Conservation (phyloP, 2,888 invertebrate species). For the Periphyllus acericola region DNA sequence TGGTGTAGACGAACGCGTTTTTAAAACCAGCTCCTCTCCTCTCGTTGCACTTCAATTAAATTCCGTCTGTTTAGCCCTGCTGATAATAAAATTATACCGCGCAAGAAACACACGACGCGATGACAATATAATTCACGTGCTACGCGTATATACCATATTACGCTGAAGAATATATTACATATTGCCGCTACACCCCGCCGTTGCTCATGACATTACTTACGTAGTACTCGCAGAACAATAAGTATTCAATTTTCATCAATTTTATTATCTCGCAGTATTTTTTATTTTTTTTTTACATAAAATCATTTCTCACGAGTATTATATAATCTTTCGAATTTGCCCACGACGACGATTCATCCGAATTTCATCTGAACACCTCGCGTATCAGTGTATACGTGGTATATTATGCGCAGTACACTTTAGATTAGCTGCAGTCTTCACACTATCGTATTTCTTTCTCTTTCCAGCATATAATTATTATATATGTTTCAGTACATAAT, state of each 20-base stretch:
- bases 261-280: neutral
- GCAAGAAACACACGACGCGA: neutral
- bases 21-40: neutral
- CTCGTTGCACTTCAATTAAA: neutral
- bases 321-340: neutral
- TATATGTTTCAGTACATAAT: no score
- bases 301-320: slow-evolving; percentile 31
- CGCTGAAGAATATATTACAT: neutral
- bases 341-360: neutral
- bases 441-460: neutral
- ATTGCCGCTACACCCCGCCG: neutral
- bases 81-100: neutral
- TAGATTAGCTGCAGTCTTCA: neutral
- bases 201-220: neutral
- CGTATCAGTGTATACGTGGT: neutral
- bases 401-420: neutral
- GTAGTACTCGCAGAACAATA: neutral
- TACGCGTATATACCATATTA: neutral
- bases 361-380: neutral
- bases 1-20: neutral
- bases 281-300: neutral
- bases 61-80: neutral
- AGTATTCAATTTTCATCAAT: neutral
- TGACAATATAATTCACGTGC: no score
- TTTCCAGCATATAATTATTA: neutral